Base-by-base conservation (phyloP, 2,797 vertebrate species). In the Pseudopleuronectes americanus region DNA sequence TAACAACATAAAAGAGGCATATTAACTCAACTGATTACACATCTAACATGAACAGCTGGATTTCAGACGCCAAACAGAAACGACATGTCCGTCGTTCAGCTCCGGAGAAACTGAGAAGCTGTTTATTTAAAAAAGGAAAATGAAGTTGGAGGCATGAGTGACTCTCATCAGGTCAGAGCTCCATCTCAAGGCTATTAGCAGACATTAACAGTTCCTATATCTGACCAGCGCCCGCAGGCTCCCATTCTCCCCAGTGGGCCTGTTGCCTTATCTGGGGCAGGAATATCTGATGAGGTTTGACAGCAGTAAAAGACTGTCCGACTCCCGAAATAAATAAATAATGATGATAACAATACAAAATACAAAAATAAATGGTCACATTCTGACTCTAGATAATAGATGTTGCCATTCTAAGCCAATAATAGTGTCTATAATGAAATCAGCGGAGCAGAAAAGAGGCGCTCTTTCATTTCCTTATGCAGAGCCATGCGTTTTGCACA, bases 391-490 rank as follows among this genome's bases (percentile, higher is more conserved):
- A 90, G 90, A 94, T 94, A 94, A 95, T 93, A 93, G 83, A 94
- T 93, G 92, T 92, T 92, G 90, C 91, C 91, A 92, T 94, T 94
- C 88, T 89, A 88, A 93, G 92, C 90, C 92, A 93, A 95, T 94
- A 95, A 95, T 94, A 93, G 89, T 92, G 90, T 93, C 91, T 94
- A 94, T 94, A 94, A 95, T 94, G 93, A 94, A 95, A 94, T 94
- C 93, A 92, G 92, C 79, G 85, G 89, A 92, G 91, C 92, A 93
- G 93, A 94, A 95, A 94, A 93, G 87, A 94, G 92, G 83, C 89
- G 79, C 92, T 93, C 90, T 93, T 94, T 95, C 92, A 95, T 95
- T 94, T 95, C 93, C 91, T 94, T 92, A 91, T 81, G 88, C 79
- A 63, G 89, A 90, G 82, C 86, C 43, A 68, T 76, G 81, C 75